These are phyloP conservation scores for Acanthacorydalis orientalis DNA, from an alignment of 2,888 invertebrate species.

Conservation along the genomic window DNA sequence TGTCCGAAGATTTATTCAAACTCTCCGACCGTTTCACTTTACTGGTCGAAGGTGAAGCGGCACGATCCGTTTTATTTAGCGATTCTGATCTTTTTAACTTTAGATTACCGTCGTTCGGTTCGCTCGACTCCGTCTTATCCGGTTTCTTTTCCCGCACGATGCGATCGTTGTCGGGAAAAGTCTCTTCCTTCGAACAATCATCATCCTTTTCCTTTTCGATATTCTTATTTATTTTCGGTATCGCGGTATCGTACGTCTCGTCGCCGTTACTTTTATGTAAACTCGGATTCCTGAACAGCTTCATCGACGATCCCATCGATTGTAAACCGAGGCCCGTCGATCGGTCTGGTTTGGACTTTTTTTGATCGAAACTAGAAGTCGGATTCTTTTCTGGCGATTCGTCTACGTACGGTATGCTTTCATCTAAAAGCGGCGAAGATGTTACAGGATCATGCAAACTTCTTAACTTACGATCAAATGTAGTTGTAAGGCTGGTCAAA, in stretches of 20 bases:
- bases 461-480: constrained; percentile 69
- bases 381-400: constrained; percentile 40
- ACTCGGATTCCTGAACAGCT: constrained; percentile 32
- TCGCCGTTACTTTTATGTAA: constrained; percentile 26
- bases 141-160: constrained; percentile 15
- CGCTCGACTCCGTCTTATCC: constrained; percentile 10
- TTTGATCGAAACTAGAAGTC: constrained; percentile 12
- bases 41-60: constrained; percentile 23
- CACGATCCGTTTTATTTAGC: constrained; percentile 36
- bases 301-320: constrained; percentile 12
- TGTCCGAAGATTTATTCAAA: constrained; percentile 32
- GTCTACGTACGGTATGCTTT: constrained; percentile 55
- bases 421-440: constrained; percentile 27
- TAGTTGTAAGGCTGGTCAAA: constrained; percentile 64
- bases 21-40: constrained; percentile 44
- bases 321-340: neutral
- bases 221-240: constrained; percentile 24
- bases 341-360: constrained; percentile 14
- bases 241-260: constrained; percentile 9
- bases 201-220: constrained; percentile 28
- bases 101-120: constrained; percentile 18
- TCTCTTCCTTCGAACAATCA: constrained; percentile 18
- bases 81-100: constrained; percentile 44
- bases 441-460: constrained; percentile 34
- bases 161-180: constrained; percentile 22